Evolutionary conservation across 2,888 invertebrate species (phyloP).

Genomic region (Ellobium chinense): DNA sequence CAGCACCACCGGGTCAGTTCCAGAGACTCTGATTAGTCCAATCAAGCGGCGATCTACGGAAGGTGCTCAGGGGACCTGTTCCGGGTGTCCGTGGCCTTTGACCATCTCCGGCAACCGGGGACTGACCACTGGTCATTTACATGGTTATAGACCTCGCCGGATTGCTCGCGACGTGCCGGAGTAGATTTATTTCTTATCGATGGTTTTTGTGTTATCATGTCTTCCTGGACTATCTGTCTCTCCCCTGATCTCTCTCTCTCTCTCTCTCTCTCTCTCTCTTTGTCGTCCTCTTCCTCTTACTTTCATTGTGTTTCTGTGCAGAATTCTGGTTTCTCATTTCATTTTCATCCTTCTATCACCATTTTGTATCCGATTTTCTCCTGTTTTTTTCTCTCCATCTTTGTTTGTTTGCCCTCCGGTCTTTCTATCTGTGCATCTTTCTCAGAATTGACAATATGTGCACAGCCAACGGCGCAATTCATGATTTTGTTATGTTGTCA

Average conservation of each 20-base stretch:
- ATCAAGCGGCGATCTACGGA: not conserved
- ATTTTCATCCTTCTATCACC: no score
- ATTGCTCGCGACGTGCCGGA: no score
- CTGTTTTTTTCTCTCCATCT: no score
- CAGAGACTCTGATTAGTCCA: not conserved
- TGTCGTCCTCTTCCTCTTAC: not conserved
- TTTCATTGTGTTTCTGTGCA: no score
- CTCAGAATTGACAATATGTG: no score
- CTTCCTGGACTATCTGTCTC: not conserved
- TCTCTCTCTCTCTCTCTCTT: not conserved
- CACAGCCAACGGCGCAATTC: no score
- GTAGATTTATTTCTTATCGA: not conserved
- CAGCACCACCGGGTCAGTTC: not conserved
- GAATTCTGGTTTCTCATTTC: no score
- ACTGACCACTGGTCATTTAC: not conserved
- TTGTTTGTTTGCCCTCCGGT: no score
- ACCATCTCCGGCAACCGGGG: not conserved
- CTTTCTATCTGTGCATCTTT: no score
- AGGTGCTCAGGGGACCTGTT: not conserved
- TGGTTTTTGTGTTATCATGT: no score
- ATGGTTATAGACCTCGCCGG: not conserved
- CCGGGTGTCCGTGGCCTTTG: not conserved
- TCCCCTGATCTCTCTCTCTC: not conserved
- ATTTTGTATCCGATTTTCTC: no score
- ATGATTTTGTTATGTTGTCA: no score